Base-by-base conservation (phyloP, 2,888 invertebrate genomes). In the Pollenia labialis region DNA sequence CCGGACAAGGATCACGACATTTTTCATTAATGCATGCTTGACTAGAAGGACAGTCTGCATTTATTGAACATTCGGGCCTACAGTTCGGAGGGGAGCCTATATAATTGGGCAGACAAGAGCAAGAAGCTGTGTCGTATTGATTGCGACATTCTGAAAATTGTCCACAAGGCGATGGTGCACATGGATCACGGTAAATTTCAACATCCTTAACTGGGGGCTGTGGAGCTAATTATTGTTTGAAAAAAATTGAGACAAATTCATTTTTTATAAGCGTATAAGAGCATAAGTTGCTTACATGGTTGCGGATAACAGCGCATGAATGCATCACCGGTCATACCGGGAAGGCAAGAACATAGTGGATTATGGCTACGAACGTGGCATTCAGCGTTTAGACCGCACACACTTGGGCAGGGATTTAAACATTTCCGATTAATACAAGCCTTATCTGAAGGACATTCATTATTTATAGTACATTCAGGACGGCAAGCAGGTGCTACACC, bases 1-100 rank as follows among this genome's bases (percentile, higher is more conserved):
- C 97, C 10, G 96, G 96, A 90, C 97, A 97, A n/a, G 97, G 97
- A 92, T 97, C 97, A 88, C 93, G 94, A 91, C 97, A 97, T 92
- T 95, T 96, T 90, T 96, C 95, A 89, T 95, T 95, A 64, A 97
- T 96, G 90, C 97, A 97, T 56, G 97, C 97, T 89, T 95, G 94
- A 90, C 96, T 95, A 90, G 95, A 96, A 9, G 95, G 93, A 91
- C 97, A 97, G 90, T 97, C 97, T 0, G 96, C 94, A 91, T 96
- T 96, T 44, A 97, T 95, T 12, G 94, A 94, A 91, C 96, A 96
- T 91, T 96, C 96, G 7, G 96, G 96, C 48, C 96, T 94, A 91
- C 96, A 96, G 88, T 95, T 94, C 2, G 96, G 96, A 56, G 96
- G 97, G 71, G 95, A 95, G 58, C 97, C 97, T 81, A 95, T 95